These are phyloP conservation scores for Eretmochelys imbricata DNA, from an alignment of 2,113 vertebrate genomes.

Conservation along the genomic window DNA sequence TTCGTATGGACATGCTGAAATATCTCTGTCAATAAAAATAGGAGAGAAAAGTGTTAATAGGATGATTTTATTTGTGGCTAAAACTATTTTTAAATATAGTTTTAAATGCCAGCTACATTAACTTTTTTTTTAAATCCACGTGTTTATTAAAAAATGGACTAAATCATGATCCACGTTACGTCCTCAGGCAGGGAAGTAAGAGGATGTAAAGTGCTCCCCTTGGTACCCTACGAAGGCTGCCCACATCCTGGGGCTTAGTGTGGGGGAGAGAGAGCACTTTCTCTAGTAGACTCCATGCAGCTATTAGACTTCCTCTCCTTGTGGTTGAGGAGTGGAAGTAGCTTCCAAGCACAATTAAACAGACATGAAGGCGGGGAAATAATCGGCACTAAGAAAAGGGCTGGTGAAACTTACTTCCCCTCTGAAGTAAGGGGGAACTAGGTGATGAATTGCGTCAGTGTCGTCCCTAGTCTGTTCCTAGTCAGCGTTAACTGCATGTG, in stretches of 20 bases:
- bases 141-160: neutral
- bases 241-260: neutral
- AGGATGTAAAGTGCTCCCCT: neutral
- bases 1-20: neutral
- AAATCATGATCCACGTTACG: rapidly evolving
- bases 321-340: neutral
- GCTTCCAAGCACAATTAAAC: neutral
- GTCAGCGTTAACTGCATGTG: neutral
- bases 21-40: neutral
- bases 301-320: neutral
- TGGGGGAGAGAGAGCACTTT: neutral
- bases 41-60: neutral
- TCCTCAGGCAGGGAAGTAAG: neutral
- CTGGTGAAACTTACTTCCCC: neutral
- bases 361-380: neutral
- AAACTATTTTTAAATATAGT: neutral
- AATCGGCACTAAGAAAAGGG: neutral
- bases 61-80: neutral
- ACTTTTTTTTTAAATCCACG: neutral
- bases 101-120: neutral
- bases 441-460: neutral
- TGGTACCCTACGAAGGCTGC: neutral
- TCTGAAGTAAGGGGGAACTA: rapidly evolving
- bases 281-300: too few species aligned
- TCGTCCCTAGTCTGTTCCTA: neutral